These are phyloP conservation scores for Apteryx mantelli DNA, from an alignment of 2,113 vertebrate species.

Conservation along the genomic window DNA sequence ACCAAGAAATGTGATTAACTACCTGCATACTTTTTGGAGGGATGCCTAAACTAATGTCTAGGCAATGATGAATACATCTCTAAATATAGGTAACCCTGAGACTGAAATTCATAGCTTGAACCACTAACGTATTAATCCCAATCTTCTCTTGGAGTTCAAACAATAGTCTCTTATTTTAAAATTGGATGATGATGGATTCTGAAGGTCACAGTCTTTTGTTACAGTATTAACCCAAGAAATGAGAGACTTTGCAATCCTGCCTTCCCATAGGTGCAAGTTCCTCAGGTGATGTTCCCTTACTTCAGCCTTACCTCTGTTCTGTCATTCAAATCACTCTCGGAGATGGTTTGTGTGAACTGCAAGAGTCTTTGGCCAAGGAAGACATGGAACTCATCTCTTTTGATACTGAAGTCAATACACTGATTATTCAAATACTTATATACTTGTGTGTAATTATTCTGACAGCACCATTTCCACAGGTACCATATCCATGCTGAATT, in stretches of 20 bases:
- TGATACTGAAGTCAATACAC: neutral
- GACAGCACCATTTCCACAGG: neutral
- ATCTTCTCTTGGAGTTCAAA: neutral
- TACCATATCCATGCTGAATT: neutral
- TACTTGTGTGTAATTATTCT: rapidly evolving
- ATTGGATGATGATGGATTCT: neutral
- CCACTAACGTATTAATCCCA: neutral
- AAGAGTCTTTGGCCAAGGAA: neutral
- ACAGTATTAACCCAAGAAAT: neutral
- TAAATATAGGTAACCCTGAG: neutral
- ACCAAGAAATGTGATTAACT: neutral
- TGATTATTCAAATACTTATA: neutral
- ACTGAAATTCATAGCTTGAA: neutral
- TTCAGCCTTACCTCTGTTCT: neutral
- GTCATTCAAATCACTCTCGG: neutral
- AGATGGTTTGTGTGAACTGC: neutral
- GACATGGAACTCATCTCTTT: neutral
- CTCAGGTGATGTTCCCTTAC: neutral
- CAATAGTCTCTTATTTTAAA: neutral
- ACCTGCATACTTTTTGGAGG: no score
- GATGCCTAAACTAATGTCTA: neutral
- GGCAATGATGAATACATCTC: neutral
- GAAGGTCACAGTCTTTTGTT: neutral
- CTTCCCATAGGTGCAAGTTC: neutral
- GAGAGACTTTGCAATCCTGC: neutral